These are phyloP conservation scores for Samia ricini DNA, from an alignment of 1,140 invertebrate genomes.

Conservation along the genomic window DNA sequence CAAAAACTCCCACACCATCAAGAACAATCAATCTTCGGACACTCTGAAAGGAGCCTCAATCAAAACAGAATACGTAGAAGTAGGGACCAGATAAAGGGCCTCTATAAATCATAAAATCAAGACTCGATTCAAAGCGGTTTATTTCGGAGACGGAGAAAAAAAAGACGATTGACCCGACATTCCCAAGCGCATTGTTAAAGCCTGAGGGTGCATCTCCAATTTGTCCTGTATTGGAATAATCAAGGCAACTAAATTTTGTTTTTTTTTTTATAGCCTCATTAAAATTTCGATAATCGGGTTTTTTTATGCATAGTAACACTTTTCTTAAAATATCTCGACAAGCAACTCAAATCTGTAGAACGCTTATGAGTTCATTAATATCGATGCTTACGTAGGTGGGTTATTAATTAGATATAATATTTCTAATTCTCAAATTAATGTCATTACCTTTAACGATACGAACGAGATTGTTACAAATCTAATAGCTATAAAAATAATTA, in stretches of 20 bases:
- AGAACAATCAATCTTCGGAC: slow-evolving; percentile 73
- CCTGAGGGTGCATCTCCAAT: slow-evolving; percentile 62
- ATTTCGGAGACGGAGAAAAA: slow-evolving; percentile 44
- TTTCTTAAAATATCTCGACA: background rate
- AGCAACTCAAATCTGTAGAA: slow-evolving; percentile 3
- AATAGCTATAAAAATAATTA: slow-evolving; percentile 24
- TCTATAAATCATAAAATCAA: slow-evolving; percentile 76
- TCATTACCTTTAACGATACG: slow-evolving; percentile 31
- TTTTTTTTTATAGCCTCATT: slow-evolving; percentile 71
- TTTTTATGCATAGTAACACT: slow-evolving; percentile 24
- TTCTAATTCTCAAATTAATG: slow-evolving; percentile 44
- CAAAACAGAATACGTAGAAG: slow-evolving; percentile 72
- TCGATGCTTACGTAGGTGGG: slow-evolving; percentile 49
- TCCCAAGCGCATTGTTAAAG: slow-evolving; percentile 51
- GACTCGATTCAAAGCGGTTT: slow-evolving; percentile 64
- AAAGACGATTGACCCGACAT: slow-evolving; percentile 59
- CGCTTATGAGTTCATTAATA: slow-evolving; percentile 20
- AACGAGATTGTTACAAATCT: slow-evolving; percentile 29
- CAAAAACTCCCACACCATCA: slow-evolving; percentile 67
- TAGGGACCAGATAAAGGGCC: slow-evolving; percentile 63
- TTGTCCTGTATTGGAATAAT: slow-evolving; percentile 64
- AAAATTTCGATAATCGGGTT: slow-evolving; percentile 62
- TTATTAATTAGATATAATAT: slow-evolving; percentile 51
- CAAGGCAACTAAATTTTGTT: slow-evolving; percentile 48
- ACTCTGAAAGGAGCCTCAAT: slow-evolving; percentile 70